Base-by-base conservation (phyloP, 2,113 vertebrate genomes). In the Aleadryas rufinucha region DNA sequence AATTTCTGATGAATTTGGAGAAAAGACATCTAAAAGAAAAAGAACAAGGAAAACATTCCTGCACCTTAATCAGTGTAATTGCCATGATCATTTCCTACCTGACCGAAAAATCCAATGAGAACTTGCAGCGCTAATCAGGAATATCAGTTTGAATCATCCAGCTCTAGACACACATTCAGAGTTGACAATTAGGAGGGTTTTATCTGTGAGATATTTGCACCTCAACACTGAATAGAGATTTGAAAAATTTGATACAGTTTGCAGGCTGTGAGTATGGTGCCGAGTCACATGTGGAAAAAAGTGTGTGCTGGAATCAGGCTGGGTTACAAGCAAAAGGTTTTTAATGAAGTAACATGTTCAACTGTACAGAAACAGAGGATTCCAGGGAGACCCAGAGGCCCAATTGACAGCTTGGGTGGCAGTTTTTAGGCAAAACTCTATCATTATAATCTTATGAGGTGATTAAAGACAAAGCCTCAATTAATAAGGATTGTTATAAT, bases 381-480 rank as follows among this genome's bases (percentile, higher is more conserved):
- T 91, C 75, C 19, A 56, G 28, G 57, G 42, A 79, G 33, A 87
- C 45, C 37, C 42, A 82, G 57, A 65, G 37, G n/a, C 57, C n/a
- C 33, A 85, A 18, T 35, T 76, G 65, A 72, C 74, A 81, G 70
- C 16, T 31, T 49, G 28, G 20, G 30, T 61, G 31, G 53, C 28
- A 45, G 31, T 35, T 91, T 81, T 64, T 22, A 71, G 23, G 35
- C 24, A 81, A 87, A 96, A 89, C 61, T 50, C 26, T 76, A n/a
- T 39, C 63, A 54, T 60, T 31, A n/a, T 89, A 82, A 92, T 76
- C 66, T 70, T 81, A 87, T 76, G 77, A 93, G 60, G 64, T 81
- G 90, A 95, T 92, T 96, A 94, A 93, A 96, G 35, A 84, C 59
- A 95, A 71, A 95, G 47, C 28, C 45, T 82, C 80, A 84, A 79